Base-by-base conservation (phyloP, 2,888 invertebrate species). In the Alitta virens region DNA sequence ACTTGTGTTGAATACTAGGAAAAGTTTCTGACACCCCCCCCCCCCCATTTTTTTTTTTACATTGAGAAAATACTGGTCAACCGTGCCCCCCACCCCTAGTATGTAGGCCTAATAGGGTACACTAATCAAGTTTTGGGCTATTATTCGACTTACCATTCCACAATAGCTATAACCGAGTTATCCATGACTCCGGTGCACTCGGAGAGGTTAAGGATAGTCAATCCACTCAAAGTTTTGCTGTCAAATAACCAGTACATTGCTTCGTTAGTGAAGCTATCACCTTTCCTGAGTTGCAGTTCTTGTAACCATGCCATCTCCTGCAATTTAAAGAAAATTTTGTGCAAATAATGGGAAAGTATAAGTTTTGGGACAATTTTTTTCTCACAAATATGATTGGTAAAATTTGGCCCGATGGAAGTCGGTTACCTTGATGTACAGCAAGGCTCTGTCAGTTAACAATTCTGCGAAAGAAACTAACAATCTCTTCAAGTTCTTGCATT, bases 151-250 rank as follows among this genome's bases (percentile, higher is more conserved):
- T 60, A 75, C 76, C 70, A 66, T 56, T 71, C 68, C 5, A 63
- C 65, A 18, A 75, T 64, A n/a, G 72, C 64, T 24, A 70, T 61
- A 1, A 74, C 70, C 7, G 68, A 68, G 43, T 51, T 60, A 62
- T 75, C 73, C 16, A 59, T 59, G 23, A 74, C 55, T 16, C 55
- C 33, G 1, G 70, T 64, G 62, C 75, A 75, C 42, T 75, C 75
- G 12, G 74, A 68, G 53, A 75, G 62, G 54, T 75, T 71, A 16
- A 75, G 64, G 21, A 60, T 55, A 5, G 53, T 49, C 12, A 75
- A 64, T 26, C 66, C 54, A 5, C 57, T 33, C 51, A 75, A 51
- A 5, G 55, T 58, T 7, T 57, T 64, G 12, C 63, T 58, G 25
- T 60, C 53, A 64, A 75, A 52, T 21, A 52, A 16, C 52, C 23